Evolutionary conservation across 2,888 invertebrate species (phyloP).

Genomic region (Eilema depressum): DNA sequence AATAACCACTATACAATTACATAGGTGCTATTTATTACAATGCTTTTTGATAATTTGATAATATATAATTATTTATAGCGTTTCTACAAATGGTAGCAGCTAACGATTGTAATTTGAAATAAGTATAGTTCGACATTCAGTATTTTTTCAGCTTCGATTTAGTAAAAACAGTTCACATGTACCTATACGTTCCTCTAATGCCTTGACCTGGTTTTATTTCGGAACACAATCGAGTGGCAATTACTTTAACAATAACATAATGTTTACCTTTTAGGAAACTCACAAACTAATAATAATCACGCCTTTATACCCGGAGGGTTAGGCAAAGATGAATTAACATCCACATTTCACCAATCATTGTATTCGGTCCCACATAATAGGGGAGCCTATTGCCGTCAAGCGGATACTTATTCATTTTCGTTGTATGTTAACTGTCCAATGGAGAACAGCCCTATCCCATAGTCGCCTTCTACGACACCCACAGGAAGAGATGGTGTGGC

Average conservation of each 20-base stretch:
- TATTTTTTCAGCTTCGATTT: neutral
- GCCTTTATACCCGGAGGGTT: no score
- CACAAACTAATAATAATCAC: no score
- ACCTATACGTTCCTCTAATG: neutral
- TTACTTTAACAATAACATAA: neutral
- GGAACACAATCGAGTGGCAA: neutral
- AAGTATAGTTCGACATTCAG: neutral
- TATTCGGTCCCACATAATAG: no score
- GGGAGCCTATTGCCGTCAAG: no score
- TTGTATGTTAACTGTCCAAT: no score
- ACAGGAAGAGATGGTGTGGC: no score
- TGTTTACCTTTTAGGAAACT: neutral
- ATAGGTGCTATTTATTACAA: no score
- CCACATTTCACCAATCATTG: no score
- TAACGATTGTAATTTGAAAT: constrained; percentile 3
- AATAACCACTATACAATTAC: neutral
- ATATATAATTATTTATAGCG: neutral
- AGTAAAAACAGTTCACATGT: neutral
- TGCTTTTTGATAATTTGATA: neutral
- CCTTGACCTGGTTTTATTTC: constrained; percentile 1
- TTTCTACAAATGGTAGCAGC: neutral
- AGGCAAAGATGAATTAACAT: no score
- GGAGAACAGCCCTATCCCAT: no score
- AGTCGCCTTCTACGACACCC: no score
- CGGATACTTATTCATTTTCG: no score